These are phyloP conservation scores for Gymnoscelis rufifasciata DNA, from an alignment of 2,888 invertebrate species.

Conservation along the genomic window DNA sequence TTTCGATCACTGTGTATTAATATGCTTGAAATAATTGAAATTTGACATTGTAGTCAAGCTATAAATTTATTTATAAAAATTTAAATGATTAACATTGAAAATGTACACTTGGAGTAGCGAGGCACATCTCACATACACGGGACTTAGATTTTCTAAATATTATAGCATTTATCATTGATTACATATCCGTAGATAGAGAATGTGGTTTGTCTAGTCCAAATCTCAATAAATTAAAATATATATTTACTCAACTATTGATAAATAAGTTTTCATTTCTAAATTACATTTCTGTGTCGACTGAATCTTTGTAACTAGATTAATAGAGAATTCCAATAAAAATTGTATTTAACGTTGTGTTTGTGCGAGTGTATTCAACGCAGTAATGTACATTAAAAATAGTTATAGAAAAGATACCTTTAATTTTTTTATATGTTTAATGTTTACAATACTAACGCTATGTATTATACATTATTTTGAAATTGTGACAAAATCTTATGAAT, in stretches of 20 bases:
- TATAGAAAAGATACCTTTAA: too few relatives aligned
- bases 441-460: too few relatives aligned
- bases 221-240: constrained; percentile 70
- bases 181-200: constrained; percentile 79
- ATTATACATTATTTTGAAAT: too few relatives aligned
- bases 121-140: constrained; percentile 67
- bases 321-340: constrained; percentile 40
- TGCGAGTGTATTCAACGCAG: constrained; percentile 51
- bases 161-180: constrained; percentile 77
- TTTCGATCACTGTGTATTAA: too few relatives aligned
- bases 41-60: not conserved
- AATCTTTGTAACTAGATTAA: constrained; percentile 59
- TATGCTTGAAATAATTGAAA: too few relatives aligned
- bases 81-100: constrained; percentile 45
- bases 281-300: constrained; percentile 68
- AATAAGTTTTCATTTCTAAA: constrained; percentile 52
- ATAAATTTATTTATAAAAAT: not conserved
- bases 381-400: constrained; percentile 33
- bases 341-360: constrained; percentile 28
- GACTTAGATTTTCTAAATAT: constrained; percentile 69
- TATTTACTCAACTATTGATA: constrained; percentile 68
- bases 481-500: too few relatives aligned
- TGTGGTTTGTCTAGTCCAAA: constrained; percentile 78
- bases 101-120: constrained; percentile 56
- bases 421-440: too few relatives aligned